phyloP scores from a whole-genome alignment of 1,140 invertebrate species.

The Hylyphantes graminicola region DNA sequence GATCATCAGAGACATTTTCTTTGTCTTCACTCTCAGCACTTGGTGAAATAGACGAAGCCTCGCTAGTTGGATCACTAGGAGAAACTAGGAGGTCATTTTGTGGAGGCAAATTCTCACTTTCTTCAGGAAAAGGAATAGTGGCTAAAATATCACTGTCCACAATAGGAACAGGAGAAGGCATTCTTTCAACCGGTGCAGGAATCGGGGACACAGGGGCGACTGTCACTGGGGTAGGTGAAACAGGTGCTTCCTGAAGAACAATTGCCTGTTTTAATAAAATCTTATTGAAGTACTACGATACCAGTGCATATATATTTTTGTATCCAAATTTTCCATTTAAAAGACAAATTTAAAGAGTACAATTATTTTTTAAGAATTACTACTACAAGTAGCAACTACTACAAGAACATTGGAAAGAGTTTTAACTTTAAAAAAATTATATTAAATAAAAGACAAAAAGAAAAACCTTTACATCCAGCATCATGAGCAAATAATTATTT shows the following conservation, averaged over 20 bases:
- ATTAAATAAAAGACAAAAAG: no score
- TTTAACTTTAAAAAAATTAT: no score
- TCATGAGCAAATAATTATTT: no score
- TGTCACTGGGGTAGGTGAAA: neutral
- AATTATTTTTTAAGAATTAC: no score
- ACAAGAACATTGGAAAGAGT: no score
- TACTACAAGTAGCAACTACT: no score
- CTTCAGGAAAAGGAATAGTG: constrained; percentile 38
- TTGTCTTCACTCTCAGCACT: constrained; percentile 44
- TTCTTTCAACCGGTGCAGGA: neutral
- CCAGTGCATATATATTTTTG: no score
- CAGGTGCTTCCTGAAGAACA: neutral
- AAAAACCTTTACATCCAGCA: no score
- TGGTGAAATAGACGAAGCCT: constrained; percentile 35
- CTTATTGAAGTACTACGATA: neutral
- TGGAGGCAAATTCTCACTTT: neutral
- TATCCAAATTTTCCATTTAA: no score
- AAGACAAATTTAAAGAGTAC: no score
- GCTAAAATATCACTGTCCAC: constrained; percentile 36
- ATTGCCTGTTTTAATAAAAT: neutral
- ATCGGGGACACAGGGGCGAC: constrained; percentile 2
- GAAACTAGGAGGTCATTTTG: constrained; percentile 34
- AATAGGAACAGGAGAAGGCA: neutral
- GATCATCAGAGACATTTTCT: constrained; percentile 16
- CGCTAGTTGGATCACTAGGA: constrained; percentile 3